A percentile compares a stretch with the other conserved stretches of the same genome.
Conservation (phyloP, 2,113 vertebrate genomes). For the Mesoclemmys tuberculata region DNA sequence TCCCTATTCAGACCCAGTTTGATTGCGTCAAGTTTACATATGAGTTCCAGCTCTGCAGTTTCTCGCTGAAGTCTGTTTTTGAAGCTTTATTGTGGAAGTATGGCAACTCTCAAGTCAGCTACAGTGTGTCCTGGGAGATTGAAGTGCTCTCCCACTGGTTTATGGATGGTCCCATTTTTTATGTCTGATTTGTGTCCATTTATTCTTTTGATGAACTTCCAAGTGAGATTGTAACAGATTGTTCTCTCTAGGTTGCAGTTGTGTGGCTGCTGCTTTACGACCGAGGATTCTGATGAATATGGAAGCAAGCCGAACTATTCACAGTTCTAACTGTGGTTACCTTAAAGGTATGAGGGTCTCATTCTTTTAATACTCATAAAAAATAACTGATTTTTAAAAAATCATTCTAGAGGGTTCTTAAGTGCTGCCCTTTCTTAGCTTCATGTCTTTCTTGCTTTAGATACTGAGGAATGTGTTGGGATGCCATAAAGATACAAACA, state of each 20-base stretch:
- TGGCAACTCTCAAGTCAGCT: no score
- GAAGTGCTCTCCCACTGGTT: no score
- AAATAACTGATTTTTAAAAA: conserved; percentile 54
- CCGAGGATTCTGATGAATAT: conserved; percentile 11
- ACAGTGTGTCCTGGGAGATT: no score
- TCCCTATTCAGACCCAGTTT: no score
- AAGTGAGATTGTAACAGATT: neutral
- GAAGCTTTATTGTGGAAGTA: no score
- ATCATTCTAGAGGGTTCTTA: conserved; percentile 59
- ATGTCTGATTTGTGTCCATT: no score
- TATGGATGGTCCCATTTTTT: no score
- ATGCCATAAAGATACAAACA: conserved; percentile 28
- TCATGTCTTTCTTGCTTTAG: conserved; percentile 34
- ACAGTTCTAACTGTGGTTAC: conserved; percentile 50
- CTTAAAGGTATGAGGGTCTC: conserved; percentile 38
- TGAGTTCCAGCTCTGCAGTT: no score
- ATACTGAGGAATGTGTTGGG: conserved; percentile 56
- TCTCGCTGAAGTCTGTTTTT: no score
- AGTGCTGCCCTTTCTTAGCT: conserved; percentile 59
- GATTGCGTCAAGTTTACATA: no score
- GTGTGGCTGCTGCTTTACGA: conserved; percentile 14
- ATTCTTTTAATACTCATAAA: neutral
- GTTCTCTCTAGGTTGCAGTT: neutral
- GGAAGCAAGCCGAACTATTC: neutral
- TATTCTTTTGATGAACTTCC: neutral